Conservation (phyloP, 2,888 invertebrate genomes). For the Eumacrocentrus americanus region DNA sequence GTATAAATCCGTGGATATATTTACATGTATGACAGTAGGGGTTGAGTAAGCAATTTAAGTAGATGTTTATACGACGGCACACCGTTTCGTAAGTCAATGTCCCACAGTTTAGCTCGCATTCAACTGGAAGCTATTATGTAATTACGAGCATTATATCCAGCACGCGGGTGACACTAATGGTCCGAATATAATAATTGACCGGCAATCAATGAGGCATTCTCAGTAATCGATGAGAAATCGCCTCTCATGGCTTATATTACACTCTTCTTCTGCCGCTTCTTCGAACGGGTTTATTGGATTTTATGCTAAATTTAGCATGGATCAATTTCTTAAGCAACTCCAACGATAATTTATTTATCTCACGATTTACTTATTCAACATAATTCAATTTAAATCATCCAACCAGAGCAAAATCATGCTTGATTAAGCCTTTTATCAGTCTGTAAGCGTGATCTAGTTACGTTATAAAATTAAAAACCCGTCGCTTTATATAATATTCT, state of each 20-base stretch:
- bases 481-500: background rate
- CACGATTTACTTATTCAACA: too few relatives aligned
- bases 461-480: background rate
- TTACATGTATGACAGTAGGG: background rate
- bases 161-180: constrained; percentile 24
- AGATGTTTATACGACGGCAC: background rate
- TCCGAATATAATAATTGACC: constrained; percentile 31
- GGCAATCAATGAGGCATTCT: constrained; percentile 29
- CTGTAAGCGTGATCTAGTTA: too few relatives aligned
- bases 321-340: too few relatives aligned
- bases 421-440: too few relatives aligned
- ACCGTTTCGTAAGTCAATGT: constrained; percentile 9
- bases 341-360: too few relatives aligned
- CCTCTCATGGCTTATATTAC: background rate
- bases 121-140: constrained; percentile 24
- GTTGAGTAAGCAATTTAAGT: constrained; percentile 6
- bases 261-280: background rate
- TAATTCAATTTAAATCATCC: too few relatives aligned
- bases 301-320: too few relatives aligned
- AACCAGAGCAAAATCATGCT: too few relatives aligned
- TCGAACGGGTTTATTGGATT: too few relatives aligned
- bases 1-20: background rate
- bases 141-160: constrained; percentile 31
- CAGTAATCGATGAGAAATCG: constrained; percentile 5
- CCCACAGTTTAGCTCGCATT: background rate